Evolutionary conservation across 1,140 invertebrate genomes (phyloP), one percentile per base, ranked within the genome.

Genomic region (Uloborus diversus): DNA sequence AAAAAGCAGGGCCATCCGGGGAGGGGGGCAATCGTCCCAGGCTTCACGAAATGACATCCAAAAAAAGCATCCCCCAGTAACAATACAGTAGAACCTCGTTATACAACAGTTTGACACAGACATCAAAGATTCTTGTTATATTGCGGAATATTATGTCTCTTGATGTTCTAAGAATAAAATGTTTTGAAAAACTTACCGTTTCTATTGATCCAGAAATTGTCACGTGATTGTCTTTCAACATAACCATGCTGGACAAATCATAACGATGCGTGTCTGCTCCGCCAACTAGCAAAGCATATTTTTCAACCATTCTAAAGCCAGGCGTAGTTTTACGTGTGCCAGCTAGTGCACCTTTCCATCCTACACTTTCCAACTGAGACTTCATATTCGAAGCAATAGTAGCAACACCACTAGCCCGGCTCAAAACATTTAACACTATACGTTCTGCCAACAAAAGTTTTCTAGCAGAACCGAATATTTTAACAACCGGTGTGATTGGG

Each of bases 161-260:
- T n/a, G n/a, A n/a, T n/a, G n/a, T n/a, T n/a, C n/a, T n/a, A 61
- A 2, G 53, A 81, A 56, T n/a, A 76, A 69, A 68, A 57, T n/a
- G 5, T 25, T n/a, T n/a, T n/a, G n/a, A n/a, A n/a, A 17, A 4
- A 75, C 70, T 51, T 83, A 87, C 87, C 84, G 87, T 81, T 30
- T 84, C 82, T 9, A 88, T 85, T 64, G 84, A 87, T 14, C 87
- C 88, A 30, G 85, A 85, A 23, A 87, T 84, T 84, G 86, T 86
- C 37, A 89, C 85, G 82, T 89, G 88, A 82, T 89, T 89, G 79
- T 89, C 88, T 81, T 89, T 89, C 32, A 89, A 79, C 88, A 89
- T 89, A 4, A 88, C 85, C 88, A 89, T 88, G 11, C 86, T 87
- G 0, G 88, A 88, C 59, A 88, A 76, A 76, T 89, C 88, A 78